Conservation (phyloP, 1,140 invertebrate species). For the Drosophila ironensis region DNA sequence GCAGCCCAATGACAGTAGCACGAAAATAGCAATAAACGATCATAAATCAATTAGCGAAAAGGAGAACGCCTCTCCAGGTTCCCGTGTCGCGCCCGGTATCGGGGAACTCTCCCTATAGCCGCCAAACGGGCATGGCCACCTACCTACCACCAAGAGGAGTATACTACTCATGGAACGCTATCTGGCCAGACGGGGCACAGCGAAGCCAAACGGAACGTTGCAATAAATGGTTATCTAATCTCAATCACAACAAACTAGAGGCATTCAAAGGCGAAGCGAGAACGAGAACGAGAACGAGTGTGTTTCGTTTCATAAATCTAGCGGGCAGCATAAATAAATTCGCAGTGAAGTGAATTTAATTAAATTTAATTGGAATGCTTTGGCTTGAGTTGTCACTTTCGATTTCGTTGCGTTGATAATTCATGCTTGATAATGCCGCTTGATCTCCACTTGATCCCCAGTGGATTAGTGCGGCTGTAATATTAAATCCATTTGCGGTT, state of each 20-base stretch:
- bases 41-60: slow-evolving; percentile 70
- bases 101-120: slow-evolving; percentile 7
- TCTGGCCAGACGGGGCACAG: slow-evolving; percentile 29
- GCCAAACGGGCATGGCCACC: no score
- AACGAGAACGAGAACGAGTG: slow-evolving; percentile 5
- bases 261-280: slow-evolving; percentile 54
- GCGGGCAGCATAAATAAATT: slow-evolving; percentile 35
- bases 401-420: slow-evolving; percentile 69
- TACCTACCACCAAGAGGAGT: no score
- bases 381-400: slow-evolving; percentile 48
- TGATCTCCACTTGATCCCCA: slow-evolving; percentile 80
- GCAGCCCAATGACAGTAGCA: slow-evolving; percentile 56
- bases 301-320: slow-evolving; percentile 35
- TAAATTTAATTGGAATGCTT: slow-evolving; percentile 40
- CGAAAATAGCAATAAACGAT: slow-evolving; percentile 63
- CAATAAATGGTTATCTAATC: slow-evolving; percentile 80
- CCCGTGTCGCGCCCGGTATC: slow-evolving; percentile 20
- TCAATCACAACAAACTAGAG: slow-evolving; percentile 76
- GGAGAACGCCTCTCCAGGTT: slow-evolving; percentile 22
- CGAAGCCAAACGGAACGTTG: slow-evolving; percentile 53
- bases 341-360: slow-evolving; percentile 40
- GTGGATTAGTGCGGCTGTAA: slow-evolving; percentile 79
- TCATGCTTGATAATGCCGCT: slow-evolving; percentile 67
- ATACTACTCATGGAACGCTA: no score
- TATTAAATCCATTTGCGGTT: slow-evolving; percentile 80